phyloP scores from a whole-genome alignment of 35 echinoderm and acorn worm genomes.

The Eucidaris tribuloides region DNA sequence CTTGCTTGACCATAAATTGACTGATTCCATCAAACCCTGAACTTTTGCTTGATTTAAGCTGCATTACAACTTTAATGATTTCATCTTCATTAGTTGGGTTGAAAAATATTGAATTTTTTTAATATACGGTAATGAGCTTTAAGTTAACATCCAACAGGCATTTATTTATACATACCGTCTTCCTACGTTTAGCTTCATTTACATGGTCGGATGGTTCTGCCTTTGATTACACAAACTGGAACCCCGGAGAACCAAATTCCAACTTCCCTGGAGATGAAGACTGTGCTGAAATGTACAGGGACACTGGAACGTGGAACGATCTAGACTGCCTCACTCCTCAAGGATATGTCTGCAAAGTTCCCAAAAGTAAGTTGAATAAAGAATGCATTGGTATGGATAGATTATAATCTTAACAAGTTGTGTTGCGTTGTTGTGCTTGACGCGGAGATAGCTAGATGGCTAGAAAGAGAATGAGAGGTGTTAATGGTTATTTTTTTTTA shows the following conservation, averaged over 20 bases:
- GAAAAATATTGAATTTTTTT: too few species aligned
- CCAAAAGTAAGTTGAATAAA: neutral
- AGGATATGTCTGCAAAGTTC: conserved; percentile 13
- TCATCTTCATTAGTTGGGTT: too few species aligned
- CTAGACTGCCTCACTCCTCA: conserved; percentile 26
- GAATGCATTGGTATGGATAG: neutral
- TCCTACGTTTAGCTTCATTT: neutral
- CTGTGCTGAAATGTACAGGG: conserved; percentile 54
- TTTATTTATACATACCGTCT: too few species aligned
- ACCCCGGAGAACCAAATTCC: conserved; percentile 55
- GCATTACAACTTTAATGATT: too few species aligned
- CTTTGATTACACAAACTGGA: conserved; percentile 72
- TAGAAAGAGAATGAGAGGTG: neutral
- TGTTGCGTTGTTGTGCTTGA: neutral
- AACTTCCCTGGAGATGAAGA: conserved; percentile 55
- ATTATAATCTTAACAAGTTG: neutral
- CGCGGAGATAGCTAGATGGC: neutral
- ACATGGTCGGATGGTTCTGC: conserved; percentile 55
- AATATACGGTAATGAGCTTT: too few species aligned
- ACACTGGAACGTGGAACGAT: conserved; percentile 61
- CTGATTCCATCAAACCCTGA: too few species aligned
- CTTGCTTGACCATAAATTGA: too few species aligned
- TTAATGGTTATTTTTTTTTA: too few species aligned
- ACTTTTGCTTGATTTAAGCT: too few species aligned
- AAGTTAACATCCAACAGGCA: too few species aligned